Percentiles rank a stretch among this genome's conserved stretches.
Evolutionary conservation across 2,797 vertebrate species (phyloP).

Genomic region (Tokudaia muenninki): DNA sequence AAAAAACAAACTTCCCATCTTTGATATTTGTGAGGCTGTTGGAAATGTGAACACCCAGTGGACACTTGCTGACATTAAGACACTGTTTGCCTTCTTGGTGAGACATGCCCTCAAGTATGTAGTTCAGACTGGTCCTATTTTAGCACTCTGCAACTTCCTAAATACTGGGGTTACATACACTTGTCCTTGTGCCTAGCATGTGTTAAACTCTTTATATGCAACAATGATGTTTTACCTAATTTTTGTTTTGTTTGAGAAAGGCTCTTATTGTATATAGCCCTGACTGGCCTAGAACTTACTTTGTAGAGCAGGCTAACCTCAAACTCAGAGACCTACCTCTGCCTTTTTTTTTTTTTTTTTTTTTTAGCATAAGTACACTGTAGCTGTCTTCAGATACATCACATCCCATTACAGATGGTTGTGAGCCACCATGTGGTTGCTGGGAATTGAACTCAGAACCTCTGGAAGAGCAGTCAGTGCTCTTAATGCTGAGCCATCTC

Average conservation of each 20-base stretch:
- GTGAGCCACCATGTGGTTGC: neutral
- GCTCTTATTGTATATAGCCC: neutral
- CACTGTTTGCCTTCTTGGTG: neutral
- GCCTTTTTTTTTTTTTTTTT: no score
- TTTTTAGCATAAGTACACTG: no score
- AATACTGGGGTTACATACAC: neutral
- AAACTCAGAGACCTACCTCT: neutral
- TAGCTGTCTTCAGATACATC: neutral
- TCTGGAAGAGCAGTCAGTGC: neutral
- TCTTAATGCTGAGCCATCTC: neutral
- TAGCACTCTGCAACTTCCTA: neutral
- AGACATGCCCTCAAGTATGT: neutral
- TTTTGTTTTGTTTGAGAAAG: conserved; percentile 12
- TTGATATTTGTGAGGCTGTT: neutral
- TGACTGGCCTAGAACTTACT: neutral
- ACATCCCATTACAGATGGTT: neutral
- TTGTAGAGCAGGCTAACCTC: neutral
- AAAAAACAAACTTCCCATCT: conserved; percentile 8
- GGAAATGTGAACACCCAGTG: conserved; percentile 20
- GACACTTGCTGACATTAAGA: conserved; percentile 15
- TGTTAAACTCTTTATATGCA: conserved; percentile 45
- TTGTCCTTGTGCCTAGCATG: neutral
- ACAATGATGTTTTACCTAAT: conserved; percentile 25
- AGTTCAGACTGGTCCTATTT: neutral
- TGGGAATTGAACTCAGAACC: neutral